Conservation (phyloP, 2,888 invertebrate genomes). For the Drosophila kanekoi region DNA sequence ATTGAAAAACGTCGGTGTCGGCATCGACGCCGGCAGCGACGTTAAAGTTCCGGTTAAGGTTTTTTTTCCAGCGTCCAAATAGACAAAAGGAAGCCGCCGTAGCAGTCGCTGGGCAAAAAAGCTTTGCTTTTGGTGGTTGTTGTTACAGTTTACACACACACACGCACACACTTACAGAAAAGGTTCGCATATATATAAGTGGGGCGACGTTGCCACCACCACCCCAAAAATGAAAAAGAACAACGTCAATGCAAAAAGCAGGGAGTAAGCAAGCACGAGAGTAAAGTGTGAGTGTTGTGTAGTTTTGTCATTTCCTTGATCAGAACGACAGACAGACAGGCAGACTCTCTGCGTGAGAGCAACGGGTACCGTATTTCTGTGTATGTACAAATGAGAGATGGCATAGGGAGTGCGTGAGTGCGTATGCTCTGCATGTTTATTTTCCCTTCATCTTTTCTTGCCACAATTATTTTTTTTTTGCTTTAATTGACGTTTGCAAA, state of each 20-base stretch:
- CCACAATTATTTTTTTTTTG: slow-evolving; percentile 11
- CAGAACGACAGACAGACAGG: slow-evolving; percentile 52
- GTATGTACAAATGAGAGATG: slow-evolving; percentile 23
- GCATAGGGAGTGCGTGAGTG: slow-evolving; percentile 8
- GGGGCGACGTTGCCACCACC: slow-evolving; percentile 66
- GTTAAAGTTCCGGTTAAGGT: slow-evolving; percentile 67
- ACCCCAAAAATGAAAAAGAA: slow-evolving; percentile 51
- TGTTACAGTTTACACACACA: slow-evolving; percentile 58
- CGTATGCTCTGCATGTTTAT: slow-evolving; percentile 11
- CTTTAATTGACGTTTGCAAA: slow-evolving; percentile 49
- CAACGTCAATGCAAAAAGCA: slow-evolving; percentile 36
- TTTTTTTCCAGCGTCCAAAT: slow-evolving; percentile 55
- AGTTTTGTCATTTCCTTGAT: slow-evolving; percentile 63
- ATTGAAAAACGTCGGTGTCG: slow-evolving; percentile 62
- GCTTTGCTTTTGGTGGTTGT: slow-evolving; percentile 75
- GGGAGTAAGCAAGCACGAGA: slow-evolving; percentile 48
- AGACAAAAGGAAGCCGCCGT: slow-evolving; percentile 75
- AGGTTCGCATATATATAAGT: slow-evolving; percentile 52
- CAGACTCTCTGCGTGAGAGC: slow-evolving; percentile 36
- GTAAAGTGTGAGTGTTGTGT: slow-evolving; percentile 34
- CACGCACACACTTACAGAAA: slow-evolving; percentile 31
- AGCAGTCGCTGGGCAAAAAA: slow-evolving; percentile 45
- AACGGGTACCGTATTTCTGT: slow-evolving; percentile 35
- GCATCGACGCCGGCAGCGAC: slow-evolving; percentile 51
- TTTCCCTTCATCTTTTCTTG: slow-evolving; percentile 6